phyloP scores from a whole-genome alignment of 2,888 invertebrate genomes.

The Cylindroiulus punctatus region DNA sequence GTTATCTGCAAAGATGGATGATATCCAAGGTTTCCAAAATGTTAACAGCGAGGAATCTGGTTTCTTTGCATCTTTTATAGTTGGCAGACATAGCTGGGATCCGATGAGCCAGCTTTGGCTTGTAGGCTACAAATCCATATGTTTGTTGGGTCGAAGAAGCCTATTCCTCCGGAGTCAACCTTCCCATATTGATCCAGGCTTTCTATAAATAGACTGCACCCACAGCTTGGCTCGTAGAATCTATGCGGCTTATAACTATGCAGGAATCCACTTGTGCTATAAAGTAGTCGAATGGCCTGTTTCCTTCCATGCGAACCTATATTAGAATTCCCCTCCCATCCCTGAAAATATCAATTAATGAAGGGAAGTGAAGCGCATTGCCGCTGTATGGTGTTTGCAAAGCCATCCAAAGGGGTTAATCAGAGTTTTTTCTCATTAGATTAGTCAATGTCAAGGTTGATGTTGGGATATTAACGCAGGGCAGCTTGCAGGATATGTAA shows the following conservation, averaged over 20 bases:
- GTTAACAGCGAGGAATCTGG: not conserved
- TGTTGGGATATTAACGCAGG: not conserved
- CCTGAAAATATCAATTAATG: not conserved
- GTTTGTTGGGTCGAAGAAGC: not conserved
- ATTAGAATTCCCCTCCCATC: not conserved
- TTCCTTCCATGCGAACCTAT: not conserved
- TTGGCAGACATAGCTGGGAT: not conserved
- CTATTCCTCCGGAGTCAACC: slow-evolving; percentile 29
- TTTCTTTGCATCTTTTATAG: not conserved
- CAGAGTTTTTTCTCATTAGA: not conserved
- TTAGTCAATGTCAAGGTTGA: not conserved
- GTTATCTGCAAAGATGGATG: not conserved
- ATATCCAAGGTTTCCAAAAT: not conserved
- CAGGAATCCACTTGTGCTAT: not conserved
- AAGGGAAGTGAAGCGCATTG: not conserved
- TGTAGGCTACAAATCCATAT: not conserved
- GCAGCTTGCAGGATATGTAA: not conserved
- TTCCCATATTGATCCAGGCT: slow-evolving; percentile 40
- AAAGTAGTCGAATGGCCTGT: not conserved
- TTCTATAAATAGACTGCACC: slow-evolving; percentile 23
- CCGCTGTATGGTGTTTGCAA: not conserved
- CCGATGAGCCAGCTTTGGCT: not conserved
- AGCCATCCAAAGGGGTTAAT: not conserved
- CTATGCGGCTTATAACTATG: not conserved
- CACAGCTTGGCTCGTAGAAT: not conserved